Evolutionary conservation across 2,113 vertebrate genomes (phyloP), one percentile per base, ranked within the genome.

Genomic region (Tinamus guttatus): DNA sequence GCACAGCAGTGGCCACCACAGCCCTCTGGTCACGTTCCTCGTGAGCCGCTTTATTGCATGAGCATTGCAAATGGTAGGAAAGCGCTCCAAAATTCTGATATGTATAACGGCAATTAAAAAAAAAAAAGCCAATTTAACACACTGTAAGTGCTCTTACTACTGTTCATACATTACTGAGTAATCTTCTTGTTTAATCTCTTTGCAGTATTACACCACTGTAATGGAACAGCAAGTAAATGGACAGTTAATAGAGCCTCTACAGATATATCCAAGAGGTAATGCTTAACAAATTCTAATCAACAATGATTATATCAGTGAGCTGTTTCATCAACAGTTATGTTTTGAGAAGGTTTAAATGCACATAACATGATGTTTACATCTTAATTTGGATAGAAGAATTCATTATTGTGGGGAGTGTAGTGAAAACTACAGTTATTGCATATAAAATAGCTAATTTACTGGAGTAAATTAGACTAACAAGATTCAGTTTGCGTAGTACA

Each of bases 201-300:
- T 98, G 94, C 96, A 99, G 99, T 99, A 99, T 98, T 99, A 98
- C 97, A 99, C 98, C 96, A 99, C 99, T 90, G 98, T 99, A 97
- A 99, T 99, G 97, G 99, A 99, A 90, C 99, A 99, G 96, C 99
- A 99, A 88, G 98, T 99, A 97, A 99, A 99, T 96, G 99, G 99
- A 95, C 98, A 99, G 87, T 91, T 99, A 97, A 99, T 98, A 73
- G 99, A 99, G 95, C 99, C 99, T 85, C 98, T 99, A 9, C 99
- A 99, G 98, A 99, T 99, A 96, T 99, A 99, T 98, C 99, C 99
- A 90, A 98, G 98, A 98, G 98, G 98, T 98, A 98, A 98, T 64
- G 95, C 96, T 87, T 82, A 81, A 94, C 97, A 95, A 89, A 97
- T 95, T 97, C 97, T 96, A 77, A 92, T 73, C 89, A 91, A 76